Conservation (phyloP, 1,140 invertebrate genomes). For the Leptopilina boulardi region DNA sequence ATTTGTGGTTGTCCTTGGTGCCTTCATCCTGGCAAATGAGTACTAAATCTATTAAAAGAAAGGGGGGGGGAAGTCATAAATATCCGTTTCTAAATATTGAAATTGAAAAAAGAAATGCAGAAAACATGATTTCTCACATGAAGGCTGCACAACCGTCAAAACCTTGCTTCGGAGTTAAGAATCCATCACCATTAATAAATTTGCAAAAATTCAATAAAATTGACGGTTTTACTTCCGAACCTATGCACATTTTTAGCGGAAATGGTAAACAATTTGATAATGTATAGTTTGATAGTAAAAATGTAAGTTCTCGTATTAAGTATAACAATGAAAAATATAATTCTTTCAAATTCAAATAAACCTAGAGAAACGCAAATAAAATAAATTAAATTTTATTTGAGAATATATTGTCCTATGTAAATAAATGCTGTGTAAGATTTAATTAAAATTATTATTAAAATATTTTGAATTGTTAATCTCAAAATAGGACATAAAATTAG, state of each 20-base stretch:
- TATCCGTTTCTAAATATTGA: constrained; percentile 11
- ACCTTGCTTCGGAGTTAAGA: constrained; percentile 36
- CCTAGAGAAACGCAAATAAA: too few species aligned
- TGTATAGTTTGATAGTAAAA: constrained; percentile 27
- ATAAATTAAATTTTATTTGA: too few species aligned
- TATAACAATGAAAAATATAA: too few species aligned
- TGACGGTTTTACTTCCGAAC: constrained; percentile 38
- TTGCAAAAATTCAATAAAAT: constrained; percentile 45
- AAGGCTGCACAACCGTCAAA: constrained; percentile 18
- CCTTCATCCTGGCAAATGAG: constrained; percentile 36
- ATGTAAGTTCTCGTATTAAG: background rate
- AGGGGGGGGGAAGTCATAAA: background rate
- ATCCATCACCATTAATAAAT: constrained; percentile 38
- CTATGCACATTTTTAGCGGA: constrained; percentile 35
- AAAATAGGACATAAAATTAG: too few species aligned
- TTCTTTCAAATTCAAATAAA: too few species aligned
- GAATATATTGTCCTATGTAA: too few species aligned
- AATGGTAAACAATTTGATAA: constrained; percentile 37
- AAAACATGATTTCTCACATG: constrained; percentile 33
- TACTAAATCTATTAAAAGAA: background rate
- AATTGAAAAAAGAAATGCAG: constrained; percentile 12
- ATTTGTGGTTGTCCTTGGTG: constrained; percentile 45
- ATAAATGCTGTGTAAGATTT: too few species aligned
- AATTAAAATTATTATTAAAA: too few species aligned
- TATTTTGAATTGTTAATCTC: too few species aligned